Percentiles rank a stretch among this genome's conserved stretches.
These are phyloP conservation scores for Zosterops pallidus DNA, from an alignment of 2,113 vertebrate species.

Conservation along the genomic window DNA sequence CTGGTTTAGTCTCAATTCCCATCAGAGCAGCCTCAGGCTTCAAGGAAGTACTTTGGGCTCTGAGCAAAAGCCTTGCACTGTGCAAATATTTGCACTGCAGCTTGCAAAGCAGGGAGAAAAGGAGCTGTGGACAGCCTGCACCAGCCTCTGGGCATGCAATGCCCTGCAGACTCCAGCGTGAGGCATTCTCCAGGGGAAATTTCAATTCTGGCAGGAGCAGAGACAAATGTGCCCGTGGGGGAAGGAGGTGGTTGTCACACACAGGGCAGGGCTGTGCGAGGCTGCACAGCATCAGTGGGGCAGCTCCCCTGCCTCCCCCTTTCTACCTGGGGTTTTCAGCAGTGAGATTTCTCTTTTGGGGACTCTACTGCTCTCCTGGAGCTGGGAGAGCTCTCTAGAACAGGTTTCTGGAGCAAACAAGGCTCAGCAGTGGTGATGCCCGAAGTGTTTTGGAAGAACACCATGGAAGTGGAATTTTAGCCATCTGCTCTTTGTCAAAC, in stretches of 20 bases:
- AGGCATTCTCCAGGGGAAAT: not conserved
- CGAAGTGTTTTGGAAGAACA: not conserved
- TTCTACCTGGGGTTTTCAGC: not conserved
- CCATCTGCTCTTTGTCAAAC: not conserved
- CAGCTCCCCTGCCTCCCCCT: not conserved
- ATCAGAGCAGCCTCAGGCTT: not conserved
- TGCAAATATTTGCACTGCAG: conserved; percentile 48
- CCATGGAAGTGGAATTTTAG: not conserved
- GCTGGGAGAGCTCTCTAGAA: not conserved
- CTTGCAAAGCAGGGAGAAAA: not conserved
- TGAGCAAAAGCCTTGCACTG: not conserved
- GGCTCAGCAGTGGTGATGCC: not conserved
- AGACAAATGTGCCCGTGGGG: not conserved
- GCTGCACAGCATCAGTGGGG: not conserved
- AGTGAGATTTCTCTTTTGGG: not conserved
- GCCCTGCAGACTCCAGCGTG: not conserved
- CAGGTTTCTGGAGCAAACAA: not conserved
- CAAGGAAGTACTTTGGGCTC: conserved; percentile 36
- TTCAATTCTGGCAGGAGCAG: not conserved
- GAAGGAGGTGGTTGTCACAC: not conserved
- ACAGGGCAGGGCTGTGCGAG: not conserved
- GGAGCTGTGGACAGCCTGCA: not conserved
- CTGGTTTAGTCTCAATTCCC: not conserved
- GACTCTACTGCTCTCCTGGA: not conserved
- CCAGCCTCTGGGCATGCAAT: not conserved